Base-by-base conservation (phyloP, 1,140 invertebrate species). In the Heterodera schachtii region DNA sequence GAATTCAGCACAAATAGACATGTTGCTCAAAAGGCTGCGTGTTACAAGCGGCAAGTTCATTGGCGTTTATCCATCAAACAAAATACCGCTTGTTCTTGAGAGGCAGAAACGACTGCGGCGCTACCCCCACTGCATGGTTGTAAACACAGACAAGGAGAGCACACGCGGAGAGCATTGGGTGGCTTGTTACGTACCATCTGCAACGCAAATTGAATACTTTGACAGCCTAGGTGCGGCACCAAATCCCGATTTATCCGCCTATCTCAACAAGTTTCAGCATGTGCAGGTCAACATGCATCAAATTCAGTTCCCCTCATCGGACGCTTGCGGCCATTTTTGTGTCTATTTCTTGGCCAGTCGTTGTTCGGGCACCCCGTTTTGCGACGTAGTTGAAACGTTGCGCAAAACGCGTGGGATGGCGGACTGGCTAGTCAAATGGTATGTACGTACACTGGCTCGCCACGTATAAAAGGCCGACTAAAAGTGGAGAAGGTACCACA, bases 81-180 rank as follows among this genome's bases (percentile, higher is more conserved):
- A 67, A 66, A 82, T 81, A 16, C 80, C 80, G 31, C 31, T 1
- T 21, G 4, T 64, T 11, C 43, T 19, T 7, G 52, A 31, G 13
- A 57, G 52, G 43, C 9, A 66, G n/a, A 31, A 7, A 31, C 31
- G 31, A 31, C 0, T 31, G 43, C 43, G 6, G 19, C 11, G n/a
- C 9, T 80, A 82, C 66, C 78, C 78, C 16, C 82, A 47, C 44
- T 64, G 52, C n/a, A 60, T 79, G 41, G n/a, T 81, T 43, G 79
- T n/a, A n/a, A 81, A 81, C n/a, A 81, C 75, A 43, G 44, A 19
- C n/a, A 11, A n/a, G 11, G 47, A 66, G 49, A 19, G 60, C 8
- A 80, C 60, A 0, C 52, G 43, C 13, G 79, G 79, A 0, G 13
- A 75, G 21, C 79, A 80, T 52, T 80, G 79, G 79, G 13, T 70